phyloP scores from a whole-genome alignment of 2,888 invertebrate species.

The Oscheius myriophilus region DNA sequence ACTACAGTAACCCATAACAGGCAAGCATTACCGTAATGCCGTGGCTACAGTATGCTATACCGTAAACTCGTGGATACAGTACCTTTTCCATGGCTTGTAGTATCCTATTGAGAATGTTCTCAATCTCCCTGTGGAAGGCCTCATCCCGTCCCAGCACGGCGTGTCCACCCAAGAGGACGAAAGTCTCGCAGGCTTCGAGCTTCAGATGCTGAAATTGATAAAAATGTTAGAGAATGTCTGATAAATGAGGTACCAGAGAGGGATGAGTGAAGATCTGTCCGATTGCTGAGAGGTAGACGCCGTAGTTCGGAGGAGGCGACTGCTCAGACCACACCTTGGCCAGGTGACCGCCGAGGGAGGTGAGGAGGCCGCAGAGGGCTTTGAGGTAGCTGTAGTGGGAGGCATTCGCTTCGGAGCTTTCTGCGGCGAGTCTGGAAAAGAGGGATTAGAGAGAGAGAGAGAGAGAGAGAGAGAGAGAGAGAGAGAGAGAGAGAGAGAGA shows the following conservation, averaged over 20 bases:
- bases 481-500: too few species aligned
- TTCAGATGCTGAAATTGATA: slow-evolving; percentile 17
- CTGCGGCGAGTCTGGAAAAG: slow-evolving; percentile 57
- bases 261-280: slow-evolving; percentile 57
- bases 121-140: slow-evolving; percentile 31
- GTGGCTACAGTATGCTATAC: too few species aligned
- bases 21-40: too few species aligned
- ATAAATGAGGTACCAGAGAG: slow-evolving; percentile 33
- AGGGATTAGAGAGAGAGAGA: too few species aligned
- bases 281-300: slow-evolving; percentile 51
- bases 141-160: slow-evolving; percentile 9
- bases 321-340: slow-evolving; percentile 56
- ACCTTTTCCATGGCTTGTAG: slow-evolving; percentile 52
- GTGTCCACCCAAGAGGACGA: slow-evolving; percentile 11
- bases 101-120: slow-evolving; percentile 37
- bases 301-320: slow-evolving; percentile 54
- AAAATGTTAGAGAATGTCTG: not conserved
- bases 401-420: slow-evolving; percentile 40
- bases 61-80: not conserved
- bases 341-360: slow-evolving; percentile 47
- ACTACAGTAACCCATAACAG: too few species aligned
- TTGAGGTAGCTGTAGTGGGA: slow-evolving; percentile 59
- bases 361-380: slow-evolving; percentile 59
- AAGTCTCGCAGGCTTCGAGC: slow-evolving; percentile 17
- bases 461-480: too few species aligned